A percentile compares a stretch with the other conserved stretches of the same genome.
Evolutionary conservation across 1,140 invertebrate genomes (phyloP).

Genomic region (Diabrotica virgifera): DNA sequence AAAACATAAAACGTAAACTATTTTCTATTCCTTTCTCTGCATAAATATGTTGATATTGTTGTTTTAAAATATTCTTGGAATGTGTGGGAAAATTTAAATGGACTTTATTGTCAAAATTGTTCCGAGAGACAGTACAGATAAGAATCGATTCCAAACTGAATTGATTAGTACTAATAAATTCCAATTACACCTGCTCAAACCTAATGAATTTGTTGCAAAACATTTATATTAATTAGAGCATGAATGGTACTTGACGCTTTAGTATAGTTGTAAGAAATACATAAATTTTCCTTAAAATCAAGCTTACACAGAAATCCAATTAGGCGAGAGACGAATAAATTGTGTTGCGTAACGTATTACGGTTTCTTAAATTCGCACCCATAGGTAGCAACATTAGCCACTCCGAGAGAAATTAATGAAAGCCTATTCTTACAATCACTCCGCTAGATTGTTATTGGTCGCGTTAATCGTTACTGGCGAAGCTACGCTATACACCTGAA

Average conservation of each 20-base stretch:
- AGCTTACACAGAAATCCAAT: slow-evolving; percentile 18
- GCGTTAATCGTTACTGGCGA: slow-evolving; percentile 1
- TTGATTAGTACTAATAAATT: slow-evolving; percentile 15
- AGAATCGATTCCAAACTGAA: slow-evolving; percentile 4
- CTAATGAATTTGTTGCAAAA: slow-evolving; percentile 16
- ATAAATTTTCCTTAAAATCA: slow-evolving; percentile 20
- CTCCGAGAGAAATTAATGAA: slow-evolving; percentile 14
- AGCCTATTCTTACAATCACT: slow-evolving; percentile 13
- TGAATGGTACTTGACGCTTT: slow-evolving; percentile 17
- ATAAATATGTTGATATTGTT: too few relatives aligned
- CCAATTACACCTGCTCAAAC: slow-evolving; percentile 12
- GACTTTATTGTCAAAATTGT: too few relatives aligned
- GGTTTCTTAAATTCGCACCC: slow-evolving; percentile 13
- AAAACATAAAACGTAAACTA: too few relatives aligned
- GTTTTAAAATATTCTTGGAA: too few relatives aligned
- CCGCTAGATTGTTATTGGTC: slow-evolving; percentile 14
- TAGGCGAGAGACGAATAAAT: slow-evolving; percentile 9
- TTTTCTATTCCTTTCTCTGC: too few relatives aligned
- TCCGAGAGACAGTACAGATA: neutral
- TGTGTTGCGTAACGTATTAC: slow-evolving; percentile 7
- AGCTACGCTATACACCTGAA: slow-evolving; percentile 3
- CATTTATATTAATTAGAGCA: slow-evolving; percentile 20
- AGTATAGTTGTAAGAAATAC: slow-evolving; percentile 14
- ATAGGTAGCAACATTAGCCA: slow-evolving; percentile 7
- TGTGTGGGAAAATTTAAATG: too few relatives aligned